phyloP scores from a whole-genome alignment of 64 coral and sea anemone species.

The Montipora cactus region DNA sequence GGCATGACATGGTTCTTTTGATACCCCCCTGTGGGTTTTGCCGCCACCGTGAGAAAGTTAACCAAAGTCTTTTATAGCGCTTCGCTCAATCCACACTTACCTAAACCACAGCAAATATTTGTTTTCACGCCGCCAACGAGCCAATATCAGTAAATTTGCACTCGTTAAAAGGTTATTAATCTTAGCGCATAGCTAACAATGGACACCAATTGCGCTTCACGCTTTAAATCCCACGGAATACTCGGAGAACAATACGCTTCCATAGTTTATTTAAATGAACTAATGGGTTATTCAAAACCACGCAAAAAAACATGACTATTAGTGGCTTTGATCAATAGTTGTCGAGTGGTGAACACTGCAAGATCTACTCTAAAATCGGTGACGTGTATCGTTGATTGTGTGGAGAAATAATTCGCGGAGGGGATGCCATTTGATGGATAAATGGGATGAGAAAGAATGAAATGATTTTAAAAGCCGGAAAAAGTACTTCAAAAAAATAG shows the following conservation, averaged over 20 bases:
- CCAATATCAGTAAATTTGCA: slow-evolving; percentile 37
- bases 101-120: slow-evolving; percentile 45
- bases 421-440: background rate
- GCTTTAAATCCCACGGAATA: slow-evolving; percentile 36
- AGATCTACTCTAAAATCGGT: background rate
- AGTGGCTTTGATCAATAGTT: background rate
- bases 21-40: background rate
- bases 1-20: background rate
- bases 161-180: slow-evolving; percentile 63
- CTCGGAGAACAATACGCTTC: slow-evolving; percentile 28
- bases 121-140: slow-evolving; percentile 35
- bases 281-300: slow-evolving; percentile 46
- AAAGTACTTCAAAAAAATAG: slow-evolving; percentile 9
- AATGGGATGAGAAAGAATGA: background rate
- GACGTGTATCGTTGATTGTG: background rate
- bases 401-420: background rate
- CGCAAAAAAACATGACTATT: slow-evolving; percentile 47
- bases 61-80: slow-evolving; percentile 2
- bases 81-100: slow-evolving; percentile 31
- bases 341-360: background rate
- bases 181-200: slow-evolving; percentile 42
- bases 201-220: slow-evolving; percentile 33
- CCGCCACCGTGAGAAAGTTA: slow-evolving; percentile 43
- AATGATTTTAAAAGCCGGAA: slow-evolving; percentile 38
- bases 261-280: slow-evolving; percentile 51